Base-by-base conservation (phyloP, 2,113 vertebrate genomes). In the Pelvicachromis taeniatus region DNA sequence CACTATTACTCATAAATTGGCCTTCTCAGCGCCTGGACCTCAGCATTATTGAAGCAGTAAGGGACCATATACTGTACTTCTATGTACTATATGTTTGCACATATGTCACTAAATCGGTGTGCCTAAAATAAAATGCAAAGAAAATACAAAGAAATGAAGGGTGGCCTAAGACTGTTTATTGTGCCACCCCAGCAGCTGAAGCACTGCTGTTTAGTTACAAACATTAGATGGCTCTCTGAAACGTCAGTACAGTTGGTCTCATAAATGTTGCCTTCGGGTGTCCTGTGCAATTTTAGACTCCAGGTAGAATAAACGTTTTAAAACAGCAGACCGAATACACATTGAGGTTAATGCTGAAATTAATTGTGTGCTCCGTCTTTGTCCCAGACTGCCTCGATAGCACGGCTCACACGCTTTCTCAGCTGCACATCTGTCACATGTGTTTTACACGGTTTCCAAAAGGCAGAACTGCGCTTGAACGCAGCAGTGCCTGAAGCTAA, bases 401-500 rank as follows among this genome's bases (percentile, higher is more conserved):
- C 45, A 50, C 26, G 14, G 11, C 2, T 52, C 1, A 2, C 10
- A 19, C 3, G 5, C 35, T 2, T 78, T 23, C 38, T 7, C 2
- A 31, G 40, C 38, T 2, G 13, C 10, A 70, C 3, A 42, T 31
- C 40, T 29, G 11, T 16, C 45, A 13, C 6, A 9, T 33, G 70
- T 52, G 26, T 52, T 50, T 75, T 21, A n/a, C 31, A 6, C 8
- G 10, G 23, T 50, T 13, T 52, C 17, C 70, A 75, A 52, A 75
- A 75, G 4, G 26, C 70, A 75, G 26, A 75, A 29, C 9, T 3
- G 56, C 3, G 4, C 14, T 0, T 85, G 83, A 95, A 94, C 14
- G 87, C 90, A 75, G 4, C 93, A 53, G 6, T 6, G 4, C n/a
- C 26, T 9, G 2, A 9, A 65, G 88, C 87, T 88, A 85, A 40